Base-by-base conservation (phyloP, 2,113 vertebrate species). In the Cynoglossus semilaevis region DNA sequence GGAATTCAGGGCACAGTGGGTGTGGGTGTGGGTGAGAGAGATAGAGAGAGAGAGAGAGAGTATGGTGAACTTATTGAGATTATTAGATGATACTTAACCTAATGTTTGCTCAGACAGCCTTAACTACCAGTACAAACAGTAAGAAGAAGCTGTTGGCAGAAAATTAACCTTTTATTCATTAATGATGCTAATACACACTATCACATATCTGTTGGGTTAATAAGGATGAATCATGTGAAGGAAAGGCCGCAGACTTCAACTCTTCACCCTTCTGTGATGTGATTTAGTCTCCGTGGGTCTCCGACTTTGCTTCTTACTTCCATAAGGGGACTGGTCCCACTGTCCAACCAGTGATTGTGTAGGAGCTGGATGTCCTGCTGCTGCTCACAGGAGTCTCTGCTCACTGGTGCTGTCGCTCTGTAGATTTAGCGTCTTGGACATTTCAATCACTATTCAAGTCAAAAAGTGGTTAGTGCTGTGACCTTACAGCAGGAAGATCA, bases 261-360 rank as follows among this genome's bases (percentile, higher is more conserved):
- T n/a, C n/a, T n/a, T n/a, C n/a, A n/a, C n/a, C n/a, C n/a, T n/a
- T n/a, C n/a, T n/a, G n/a, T n/a, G n/a, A n/a, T n/a, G n/a, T n/a
- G n/a, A n/a, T n/a, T n/a, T n/a, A n/a, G n/a, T n/a, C n/a, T n/a
- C n/a, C n/a, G n/a, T n/a, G n/a, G n/a, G n/a, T n/a, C n/a, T n/a
- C n/a, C n/a, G n/a, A n/a, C n/a, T n/a, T n/a, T n/a, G n/a, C n/a
- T n/a, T n/a, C n/a, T n/a, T n/a, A n/a, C 14, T 42, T 71, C 60
- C 59, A 57, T 60, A 57, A 41, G 58, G 52, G 51, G 36, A 70
- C 9, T 22, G 58, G 50, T 70, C 42, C 60, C 34, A 55, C 56
- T 12, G 41, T 66, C 58, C 43, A 2, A 22, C 41, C 13, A 35
- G 38, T 52, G 43, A 36, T 67, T 63, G 57, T 16, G 22, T 15